Base-by-base conservation (phyloP, 2,113 vertebrate genomes). In the Cavia aperea region DNA sequence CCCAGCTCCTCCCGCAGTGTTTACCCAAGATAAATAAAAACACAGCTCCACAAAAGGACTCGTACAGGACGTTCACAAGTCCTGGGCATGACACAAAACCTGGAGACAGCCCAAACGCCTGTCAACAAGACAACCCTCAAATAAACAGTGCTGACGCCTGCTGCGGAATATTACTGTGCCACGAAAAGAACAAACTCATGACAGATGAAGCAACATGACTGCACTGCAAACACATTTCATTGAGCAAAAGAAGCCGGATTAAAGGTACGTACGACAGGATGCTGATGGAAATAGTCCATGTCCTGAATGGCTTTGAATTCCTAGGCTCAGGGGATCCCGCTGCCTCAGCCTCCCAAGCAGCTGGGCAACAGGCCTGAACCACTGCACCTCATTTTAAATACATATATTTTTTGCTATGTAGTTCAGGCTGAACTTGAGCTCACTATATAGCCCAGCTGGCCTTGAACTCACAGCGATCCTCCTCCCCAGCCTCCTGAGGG, bases 151-250 rank as follows among this genome's bases (percentile, higher is more conserved):
- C 8, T n/a, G 54, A 9, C 0, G 0, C 21, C 1, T 1, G 10
- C 15, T 7, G 19, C 0, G 68, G 39, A 31, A 5, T 26, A 24
- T 0, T 9, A 15, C 13, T 29, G 5, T 29, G 6, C 36, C 21
- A 12, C 1, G 24, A 63, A 36, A 58, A 78, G 60, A 24, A 26
- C 26, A 24, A 36, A 12, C 16, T 15, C 43, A 5, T 21, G 43
- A 19, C 7, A 68, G 70, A 12, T 11, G 5, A 46, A 43, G 66
- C 56, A 49, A 9, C 8, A 0, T 1, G 33, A 24, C 5, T n/a
- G 81, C 33, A 4, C 18, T 54, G 33, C 26, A 1, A 56, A 33
- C 56, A 49, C 14, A 36, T 24, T 56, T 21, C 13, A n/a, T 18
- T 7, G 11, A 29, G 54, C 66, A 36, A 70, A 49, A 65, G 85